These are phyloP conservation scores for Crenuchus spilurus DNA, from an alignment of 2,797 vertebrate genomes.

Conservation along the genomic window DNA sequence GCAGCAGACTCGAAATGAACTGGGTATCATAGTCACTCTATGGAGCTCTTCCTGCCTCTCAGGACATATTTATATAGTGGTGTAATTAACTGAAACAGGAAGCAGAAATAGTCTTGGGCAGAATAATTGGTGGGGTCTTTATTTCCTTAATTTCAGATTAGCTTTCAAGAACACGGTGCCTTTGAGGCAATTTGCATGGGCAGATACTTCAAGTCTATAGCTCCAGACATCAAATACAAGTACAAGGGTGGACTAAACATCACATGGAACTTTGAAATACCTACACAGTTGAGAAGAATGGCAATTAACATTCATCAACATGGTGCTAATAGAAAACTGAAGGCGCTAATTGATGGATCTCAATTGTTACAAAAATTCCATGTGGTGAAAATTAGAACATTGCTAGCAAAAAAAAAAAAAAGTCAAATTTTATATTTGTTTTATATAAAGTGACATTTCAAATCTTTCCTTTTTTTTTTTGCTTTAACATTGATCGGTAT, in stretches of 20 bases:
- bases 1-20: not conserved
- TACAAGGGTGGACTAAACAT: not conserved
- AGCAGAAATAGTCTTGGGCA: constrained; percentile 22
- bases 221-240: not conserved
- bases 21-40: constrained; percentile 12
- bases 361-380: no score
- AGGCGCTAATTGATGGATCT: no score
- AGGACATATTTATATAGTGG: constrained; percentile 24
- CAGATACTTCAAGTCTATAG: not conserved
- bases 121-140: constrained; percentile 34
- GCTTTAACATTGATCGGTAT: no score
- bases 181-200: not conserved
- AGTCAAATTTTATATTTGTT: no score
- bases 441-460: no score
- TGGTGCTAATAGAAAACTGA: no score
- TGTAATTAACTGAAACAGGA: constrained; percentile 22
- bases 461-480: no score
- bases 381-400: no score
- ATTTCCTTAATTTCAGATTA: constrained; percentile 47
- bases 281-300: not conserved
- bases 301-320: not conserved
- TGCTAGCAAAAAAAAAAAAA: no score
- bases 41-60: constrained; percentile 14
- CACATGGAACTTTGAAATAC: not conserved
- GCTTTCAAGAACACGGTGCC: constrained; percentile 21